Percentiles rank a stretch among this genome's conserved stretches.
Conservation (phyloP, 2,888 invertebrate genomes). For the Metalampra italica region DNA sequence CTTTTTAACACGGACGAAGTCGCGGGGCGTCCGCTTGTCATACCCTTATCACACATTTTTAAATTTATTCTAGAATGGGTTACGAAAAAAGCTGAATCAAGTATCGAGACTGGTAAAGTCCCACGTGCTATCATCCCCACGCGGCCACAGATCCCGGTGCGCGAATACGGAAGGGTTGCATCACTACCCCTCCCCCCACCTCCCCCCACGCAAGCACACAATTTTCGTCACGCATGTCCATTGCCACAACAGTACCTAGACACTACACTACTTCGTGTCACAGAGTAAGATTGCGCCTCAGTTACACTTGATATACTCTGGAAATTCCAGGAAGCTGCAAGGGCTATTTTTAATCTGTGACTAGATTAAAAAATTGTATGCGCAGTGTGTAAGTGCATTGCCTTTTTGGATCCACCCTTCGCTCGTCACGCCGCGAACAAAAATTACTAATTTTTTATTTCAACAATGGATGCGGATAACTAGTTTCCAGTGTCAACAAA, state of each 20-base stretch:
- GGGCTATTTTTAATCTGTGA: slow-evolving; percentile 26
- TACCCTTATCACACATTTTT: no score
- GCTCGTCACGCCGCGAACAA: slow-evolving; percentile 32
- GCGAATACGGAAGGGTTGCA: slow-evolving; percentile 66
- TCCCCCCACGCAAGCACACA: no score
- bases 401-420: slow-evolving; percentile 32
- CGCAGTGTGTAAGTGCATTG: slow-evolving; percentile 14
- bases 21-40: no score
- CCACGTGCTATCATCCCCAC: slow-evolving; percentile 36
- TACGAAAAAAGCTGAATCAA: no score
- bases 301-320: slow-evolving; percentile 12
- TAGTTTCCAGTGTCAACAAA: slow-evolving; percentile 73
- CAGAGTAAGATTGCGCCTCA: no score
- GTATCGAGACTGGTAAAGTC: not conserved
- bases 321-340: not conserved
- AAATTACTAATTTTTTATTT: slow-evolving; percentile 57
- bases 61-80: no score
- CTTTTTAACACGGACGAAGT: no score
- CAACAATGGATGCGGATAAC: slow-evolving; percentile 64
- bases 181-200: slow-evolving; percentile 46
- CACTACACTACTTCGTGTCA: not conserved
- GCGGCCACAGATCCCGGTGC: slow-evolving; percentile 58
- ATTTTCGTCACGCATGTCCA: slow-evolving; percentile 68
- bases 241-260: slow-evolving; percentile 18
- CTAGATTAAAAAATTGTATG: slow-evolving; percentile 4